Base-by-base conservation (phyloP, 1,140 invertebrate species). In the Saccostrea echinata region DNA sequence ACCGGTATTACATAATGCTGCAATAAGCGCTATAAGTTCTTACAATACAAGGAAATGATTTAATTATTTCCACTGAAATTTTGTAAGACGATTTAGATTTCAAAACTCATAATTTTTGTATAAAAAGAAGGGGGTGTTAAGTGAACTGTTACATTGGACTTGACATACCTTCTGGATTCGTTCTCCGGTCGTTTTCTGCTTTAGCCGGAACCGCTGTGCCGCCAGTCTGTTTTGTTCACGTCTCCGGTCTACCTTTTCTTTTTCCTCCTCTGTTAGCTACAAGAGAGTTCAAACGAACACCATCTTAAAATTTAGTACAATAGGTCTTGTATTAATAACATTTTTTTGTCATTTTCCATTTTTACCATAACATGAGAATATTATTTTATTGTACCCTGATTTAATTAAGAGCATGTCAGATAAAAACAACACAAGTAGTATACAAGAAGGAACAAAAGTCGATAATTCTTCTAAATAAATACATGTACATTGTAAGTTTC, bases 151-250 rank as follows among this genome's bases (percentile, higher is more conserved):
- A n/a, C n/a, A n/a, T n/a, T n/a, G n/a, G n/a, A n/a, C n/a, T n/a
- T n/a, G n/a, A n/a, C n/a, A n/a, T 87, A 92, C 91, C 90, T 91
- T 89, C 6, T 88, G 84, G 0, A 91, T 55, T 12, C 35, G 85
- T 24, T 87, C 88, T 33, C 89, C 90, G 24, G 86, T 86, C 24
- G 84, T 84, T 81, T 90, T 89, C 4, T 90, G 90, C 43, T 90
- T 89, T 61, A 90, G 89, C 11, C 92, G 88, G 24, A 91, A 93
- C 55, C 90, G 86, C 61, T 88, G 85, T 2, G 92, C 92, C 9
- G 92, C 92, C 57, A 91, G 35, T 24, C 90, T 83, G 84, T 93
- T 93, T 76, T 91, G 88, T 87, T 93, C 91, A 35, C 92, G 84
- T 84, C 91, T 68, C 53, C 88, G 86, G 18, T 90, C 86, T 53